These are phyloP conservation scores for Calliphora vomitoria DNA, from an alignment of 2,888 invertebrate genomes.

Conservation along the genomic window DNA sequence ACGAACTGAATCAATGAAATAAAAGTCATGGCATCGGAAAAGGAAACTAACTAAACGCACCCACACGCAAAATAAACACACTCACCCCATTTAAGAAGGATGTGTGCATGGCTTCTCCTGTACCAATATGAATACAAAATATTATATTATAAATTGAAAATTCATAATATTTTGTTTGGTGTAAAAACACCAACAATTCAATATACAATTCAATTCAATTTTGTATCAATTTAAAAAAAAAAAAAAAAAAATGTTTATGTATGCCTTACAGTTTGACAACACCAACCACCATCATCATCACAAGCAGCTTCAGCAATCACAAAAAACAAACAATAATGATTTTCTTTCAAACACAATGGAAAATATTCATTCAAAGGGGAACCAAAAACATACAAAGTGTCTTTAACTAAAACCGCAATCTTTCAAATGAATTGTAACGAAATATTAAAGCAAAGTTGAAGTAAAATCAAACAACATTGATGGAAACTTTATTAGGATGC, in stretches of 20 bases:
- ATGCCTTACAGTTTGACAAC: slow-evolving; percentile 59
- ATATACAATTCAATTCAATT: slow-evolving; percentile 83
- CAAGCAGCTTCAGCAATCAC: neutral
- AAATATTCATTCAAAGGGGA: neutral
- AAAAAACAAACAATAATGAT: slow-evolving; percentile 47
- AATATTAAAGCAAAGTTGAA: slow-evolving; percentile 6
- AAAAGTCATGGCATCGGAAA: slow-evolving; percentile 46
- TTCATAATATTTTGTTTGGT: slow-evolving; percentile 79
- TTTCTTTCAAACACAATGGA: slow-evolving; percentile 20
- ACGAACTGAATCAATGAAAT: slow-evolving; percentile 51
- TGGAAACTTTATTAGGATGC: slow-evolving; percentile 60
- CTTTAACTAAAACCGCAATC: slow-evolving; percentile 54
- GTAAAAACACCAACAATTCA: slow-evolving; percentile 79
- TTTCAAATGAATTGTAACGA: slow-evolving; percentile 13
- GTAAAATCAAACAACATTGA: slow-evolving; percentile 40
- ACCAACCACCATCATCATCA: neutral
- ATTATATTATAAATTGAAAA: slow-evolving; percentile 74
- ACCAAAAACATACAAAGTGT: neutral
- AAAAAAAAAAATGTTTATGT: slow-evolving; percentile 11
- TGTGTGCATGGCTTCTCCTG: slow-evolving; percentile 41
- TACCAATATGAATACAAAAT: slow-evolving; percentile 70
- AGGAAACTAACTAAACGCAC: slow-evolving; percentile 33
- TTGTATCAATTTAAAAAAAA: slow-evolving; percentile 71
- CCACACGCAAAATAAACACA: neutral
- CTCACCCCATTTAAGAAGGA: slow-evolving; percentile 7